These are phyloP conservation scores for Halocaridina rubra DNA, from an alignment of 2,888 invertebrate genomes.

Conservation along the genomic window DNA sequence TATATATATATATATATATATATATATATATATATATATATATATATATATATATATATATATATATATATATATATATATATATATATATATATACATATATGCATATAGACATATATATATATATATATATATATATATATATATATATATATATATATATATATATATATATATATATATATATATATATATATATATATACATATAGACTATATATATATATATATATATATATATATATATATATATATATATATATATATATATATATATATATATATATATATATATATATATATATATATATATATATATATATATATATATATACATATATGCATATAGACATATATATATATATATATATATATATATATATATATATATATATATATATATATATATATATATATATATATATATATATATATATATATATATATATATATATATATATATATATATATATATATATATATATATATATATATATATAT, in stretches of 20 bases:
- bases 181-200: conserved; percentile 1
- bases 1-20: no score
- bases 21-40: no score
- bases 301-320: neutral
- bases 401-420: neutral
- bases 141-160: neutral
- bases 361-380: conserved; percentile 5
- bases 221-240: neutral
- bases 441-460: conserved; percentile 5
- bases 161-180: conserved; percentile 1
- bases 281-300: neutral
- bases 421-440: conserved; percentile 1
- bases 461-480: conserved; percentile 8
- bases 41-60: no score
- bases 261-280: conserved; percentile 1
- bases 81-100: neutral
- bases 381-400: neutral
- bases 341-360: neutral
- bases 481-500: conserved; percentile 1
- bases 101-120: neutral
- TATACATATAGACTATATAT: neutral
- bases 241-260: conserved; percentile 5
- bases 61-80: neutral
- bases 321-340: conserved; percentile 4
- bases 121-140: neutral